These are phyloP conservation scores for Eristalis tenax DNA, from an alignment of 2,888 invertebrate species.

Conservation along the genomic window DNA sequence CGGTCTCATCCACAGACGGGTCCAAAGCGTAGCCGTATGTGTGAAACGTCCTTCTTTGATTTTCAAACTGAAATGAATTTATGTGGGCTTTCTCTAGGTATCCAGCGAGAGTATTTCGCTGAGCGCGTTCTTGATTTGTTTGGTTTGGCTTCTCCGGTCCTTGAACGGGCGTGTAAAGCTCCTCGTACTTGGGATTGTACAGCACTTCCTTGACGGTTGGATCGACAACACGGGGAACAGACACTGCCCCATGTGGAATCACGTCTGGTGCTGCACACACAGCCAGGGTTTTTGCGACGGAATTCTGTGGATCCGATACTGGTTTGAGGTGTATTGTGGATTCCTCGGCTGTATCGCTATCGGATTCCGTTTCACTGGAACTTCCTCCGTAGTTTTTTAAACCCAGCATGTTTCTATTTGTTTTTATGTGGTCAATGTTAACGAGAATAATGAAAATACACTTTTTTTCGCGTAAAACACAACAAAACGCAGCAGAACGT, in stretches of 20 bases:
- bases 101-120: slow-evolving; percentile 95
- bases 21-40: slow-evolving; percentile 98
- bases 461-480: background rate
- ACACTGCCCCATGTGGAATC: slow-evolving; percentile 88
- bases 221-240: slow-evolving; percentile 88
- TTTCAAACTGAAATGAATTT: slow-evolving; percentile 98
- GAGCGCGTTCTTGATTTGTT: slow-evolving; percentile 93
- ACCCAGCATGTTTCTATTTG: slow-evolving; percentile 84
- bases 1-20: slow-evolving; percentile 89
- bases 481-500: background rate
- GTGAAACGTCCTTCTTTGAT: slow-evolving; percentile 95
- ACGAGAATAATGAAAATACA: background rate
- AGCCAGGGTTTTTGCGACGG: slow-evolving; percentile 85
- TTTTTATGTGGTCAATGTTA: background rate
- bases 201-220: slow-evolving; percentile 90
- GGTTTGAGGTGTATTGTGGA: slow-evolving; percentile 83
- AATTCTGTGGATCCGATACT: slow-evolving; percentile 82
- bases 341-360: slow-evolving; percentile 81
- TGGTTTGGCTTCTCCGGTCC: slow-evolving; percentile 97
- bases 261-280: slow-evolving; percentile 93
- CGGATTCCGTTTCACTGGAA: slow-evolving; percentile 85
- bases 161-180: slow-evolving; percentile 94
- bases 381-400: slow-evolving; percentile 87
- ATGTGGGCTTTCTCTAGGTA: slow-evolving; percentile 97
- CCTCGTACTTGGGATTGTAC: slow-evolving; percentile 96